Evolutionary conservation across 1,140 invertebrate species (phyloP).

Genomic region (Drosophila sp.): DNA sequence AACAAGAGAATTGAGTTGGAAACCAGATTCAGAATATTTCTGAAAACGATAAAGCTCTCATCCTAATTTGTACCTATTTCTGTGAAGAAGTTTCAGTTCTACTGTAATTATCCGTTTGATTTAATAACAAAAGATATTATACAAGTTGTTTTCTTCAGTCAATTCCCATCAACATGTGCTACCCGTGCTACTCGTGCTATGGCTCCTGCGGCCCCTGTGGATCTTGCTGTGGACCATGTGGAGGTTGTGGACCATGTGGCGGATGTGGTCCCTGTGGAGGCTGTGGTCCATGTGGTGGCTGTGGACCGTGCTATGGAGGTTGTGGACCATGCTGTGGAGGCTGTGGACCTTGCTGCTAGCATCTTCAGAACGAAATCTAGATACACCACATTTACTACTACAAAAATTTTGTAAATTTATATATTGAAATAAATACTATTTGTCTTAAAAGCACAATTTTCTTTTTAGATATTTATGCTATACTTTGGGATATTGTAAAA

Average conservation of each 20-base stretch:
- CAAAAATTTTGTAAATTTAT: background rate
- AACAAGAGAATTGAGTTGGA: background rate
- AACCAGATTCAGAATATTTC: background rate
- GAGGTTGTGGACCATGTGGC: background rate
- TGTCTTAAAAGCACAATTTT: too few species aligned
- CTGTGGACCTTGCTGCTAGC: conserved; percentile 3
- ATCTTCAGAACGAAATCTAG: conserved; percentile 20
- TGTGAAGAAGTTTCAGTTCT: conserved; percentile 1
- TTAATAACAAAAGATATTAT: too few species aligned
- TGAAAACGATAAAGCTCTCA: background rate
- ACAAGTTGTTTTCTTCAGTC: background rate
- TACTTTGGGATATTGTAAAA: too few species aligned
- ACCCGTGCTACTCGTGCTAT: background rate
- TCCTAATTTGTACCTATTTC: conserved; percentile 11
- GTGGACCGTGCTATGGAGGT: conserved; percentile 6
- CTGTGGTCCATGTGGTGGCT: background rate
- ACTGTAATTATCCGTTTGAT: too few species aligned
- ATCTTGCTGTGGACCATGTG: conserved; percentile 1
- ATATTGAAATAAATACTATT: background rate
- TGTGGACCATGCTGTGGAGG: conserved; percentile 16
- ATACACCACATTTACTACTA: background rate
- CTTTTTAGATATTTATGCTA: too few species aligned
- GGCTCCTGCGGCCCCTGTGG: conserved; percentile 1
- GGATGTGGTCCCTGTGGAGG: background rate
- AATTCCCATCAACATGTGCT: conserved; percentile 5